Conservation (phyloP, 2,113 vertebrate genomes). For the Pionites leucogaster region DNA sequence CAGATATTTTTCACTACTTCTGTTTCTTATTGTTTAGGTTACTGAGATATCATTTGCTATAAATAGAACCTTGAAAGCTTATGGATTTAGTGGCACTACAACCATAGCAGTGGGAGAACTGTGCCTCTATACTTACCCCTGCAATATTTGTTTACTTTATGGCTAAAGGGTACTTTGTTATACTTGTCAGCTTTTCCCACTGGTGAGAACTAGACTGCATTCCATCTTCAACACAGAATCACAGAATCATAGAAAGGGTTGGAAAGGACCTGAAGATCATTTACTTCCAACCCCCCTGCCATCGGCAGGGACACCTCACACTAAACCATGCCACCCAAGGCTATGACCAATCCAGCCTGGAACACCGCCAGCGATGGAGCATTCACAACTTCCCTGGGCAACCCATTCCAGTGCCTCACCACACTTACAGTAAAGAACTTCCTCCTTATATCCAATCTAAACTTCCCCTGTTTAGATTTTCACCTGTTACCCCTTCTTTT, state of each 20-base stretch:
- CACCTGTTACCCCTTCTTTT: not conserved
- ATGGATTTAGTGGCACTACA: not conserved
- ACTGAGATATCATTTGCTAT: not conserved
- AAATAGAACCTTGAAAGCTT: not conserved
- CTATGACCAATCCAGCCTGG: no score
- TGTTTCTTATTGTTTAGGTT: not conserved
- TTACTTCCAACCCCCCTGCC: no score
- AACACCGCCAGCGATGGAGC: no score
- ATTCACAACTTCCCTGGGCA: no score
- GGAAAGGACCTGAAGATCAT: no score
- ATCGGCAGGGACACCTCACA: no score
- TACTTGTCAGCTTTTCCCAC: not conserved
- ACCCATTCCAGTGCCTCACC: no score
- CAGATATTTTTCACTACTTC: not conserved
- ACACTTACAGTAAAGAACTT: no score
- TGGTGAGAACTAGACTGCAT: not conserved
- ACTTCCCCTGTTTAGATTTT: no score
- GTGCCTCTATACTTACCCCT: not conserved
- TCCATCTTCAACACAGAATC: not conserved
- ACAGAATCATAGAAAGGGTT: no score
- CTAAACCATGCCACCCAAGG: no score
- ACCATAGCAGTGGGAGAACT: not conserved
- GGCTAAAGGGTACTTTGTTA: not conserved
- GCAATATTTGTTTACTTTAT: not conserved
- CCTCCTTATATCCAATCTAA: no score